Evolutionary conservation across 2,797 vertebrate genomes (phyloP).

Genomic region (Petrocephalus sullivani): DNA sequence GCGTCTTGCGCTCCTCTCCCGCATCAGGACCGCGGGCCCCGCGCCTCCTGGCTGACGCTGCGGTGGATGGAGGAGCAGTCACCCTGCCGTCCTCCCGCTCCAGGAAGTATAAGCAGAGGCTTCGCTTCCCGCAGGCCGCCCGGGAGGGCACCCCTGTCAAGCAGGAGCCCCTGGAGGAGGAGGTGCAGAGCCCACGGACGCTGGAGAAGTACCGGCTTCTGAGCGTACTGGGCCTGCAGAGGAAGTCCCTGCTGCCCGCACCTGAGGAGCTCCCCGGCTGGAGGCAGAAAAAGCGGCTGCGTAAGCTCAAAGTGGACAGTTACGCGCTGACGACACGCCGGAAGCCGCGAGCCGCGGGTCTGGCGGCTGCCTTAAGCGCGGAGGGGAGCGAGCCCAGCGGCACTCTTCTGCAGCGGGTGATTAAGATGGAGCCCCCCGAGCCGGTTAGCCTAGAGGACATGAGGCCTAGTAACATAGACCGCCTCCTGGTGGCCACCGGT

Average conservation of each 20-base stretch:
- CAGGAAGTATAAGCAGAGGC: constrained; percentile 37
- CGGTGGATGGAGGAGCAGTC: constrained; percentile 25
- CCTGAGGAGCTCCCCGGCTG: constrained; percentile 69
- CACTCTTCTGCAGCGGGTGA: constrained; percentile 49
- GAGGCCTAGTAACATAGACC: constrained; percentile 39
- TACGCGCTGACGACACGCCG: constrained; percentile 66
- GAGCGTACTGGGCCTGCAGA: constrained; percentile 68
- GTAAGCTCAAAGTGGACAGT: constrained; percentile 70
- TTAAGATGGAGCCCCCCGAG: constrained; percentile 48
- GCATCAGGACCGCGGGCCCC: constrained; percentile 59
- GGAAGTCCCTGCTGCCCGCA: constrained; percentile 64
- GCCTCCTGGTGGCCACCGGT: constrained; percentile 48
- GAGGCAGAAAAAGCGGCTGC: constrained; percentile 71
- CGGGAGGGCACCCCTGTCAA: constrained; percentile 53
- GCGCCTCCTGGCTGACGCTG: constrained; percentile 51
- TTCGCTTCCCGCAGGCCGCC: constrained; percentile 23
- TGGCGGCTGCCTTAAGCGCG: constrained; percentile 36
- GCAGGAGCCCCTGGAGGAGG: constrained; percentile 54
- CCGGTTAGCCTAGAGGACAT: constrained; percentile 27
- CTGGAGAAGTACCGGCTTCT: constrained; percentile 74
- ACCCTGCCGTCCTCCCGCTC: constrained; percentile 35
- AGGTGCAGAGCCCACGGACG: constrained; percentile 59
- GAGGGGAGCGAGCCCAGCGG: constrained; percentile 58
- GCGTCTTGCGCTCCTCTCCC: constrained; percentile 63
- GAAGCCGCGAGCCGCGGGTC: constrained; percentile 50